Evolutionary conservation across 2,797 vertebrate genomes (phyloP).

Genomic region (Varecia variegata): DNA sequence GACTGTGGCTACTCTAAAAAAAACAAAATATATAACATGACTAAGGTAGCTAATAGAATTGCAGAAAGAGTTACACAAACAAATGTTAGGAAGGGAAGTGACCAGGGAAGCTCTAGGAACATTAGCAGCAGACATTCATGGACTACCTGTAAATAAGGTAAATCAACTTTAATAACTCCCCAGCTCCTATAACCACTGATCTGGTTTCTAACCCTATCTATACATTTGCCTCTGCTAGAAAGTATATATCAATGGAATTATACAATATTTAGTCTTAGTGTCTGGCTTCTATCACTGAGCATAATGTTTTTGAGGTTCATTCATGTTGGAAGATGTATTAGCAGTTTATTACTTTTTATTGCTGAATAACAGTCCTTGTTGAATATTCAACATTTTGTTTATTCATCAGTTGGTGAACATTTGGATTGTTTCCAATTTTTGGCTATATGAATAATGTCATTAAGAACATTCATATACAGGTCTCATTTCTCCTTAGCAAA

Average conservation of each 20-base stretch:
- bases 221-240: neutral
- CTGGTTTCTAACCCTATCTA: neutral
- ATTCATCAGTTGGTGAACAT: neutral
- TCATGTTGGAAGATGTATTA: neutral
- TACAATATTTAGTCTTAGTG: neutral
- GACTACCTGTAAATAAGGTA: neutral
- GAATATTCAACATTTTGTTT: neutral
- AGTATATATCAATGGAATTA: neutral
- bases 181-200: neutral
- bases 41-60: neutral
- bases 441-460: neutral
- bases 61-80: neutral
- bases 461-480: neutral
- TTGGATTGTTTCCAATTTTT: neutral
- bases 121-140: neutral
- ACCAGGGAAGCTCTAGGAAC: neutral
- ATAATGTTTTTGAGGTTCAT: neutral
- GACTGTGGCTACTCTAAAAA: neutral
- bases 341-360: neutral
- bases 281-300: neutral
- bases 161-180: neutral
- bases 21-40: neutral
- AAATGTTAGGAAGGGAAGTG: neutral
- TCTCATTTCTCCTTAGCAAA: neutral
- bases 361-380: neutral